Conservation (phyloP, 1,140 invertebrate species). For the Ooceraea biroi region DNA sequence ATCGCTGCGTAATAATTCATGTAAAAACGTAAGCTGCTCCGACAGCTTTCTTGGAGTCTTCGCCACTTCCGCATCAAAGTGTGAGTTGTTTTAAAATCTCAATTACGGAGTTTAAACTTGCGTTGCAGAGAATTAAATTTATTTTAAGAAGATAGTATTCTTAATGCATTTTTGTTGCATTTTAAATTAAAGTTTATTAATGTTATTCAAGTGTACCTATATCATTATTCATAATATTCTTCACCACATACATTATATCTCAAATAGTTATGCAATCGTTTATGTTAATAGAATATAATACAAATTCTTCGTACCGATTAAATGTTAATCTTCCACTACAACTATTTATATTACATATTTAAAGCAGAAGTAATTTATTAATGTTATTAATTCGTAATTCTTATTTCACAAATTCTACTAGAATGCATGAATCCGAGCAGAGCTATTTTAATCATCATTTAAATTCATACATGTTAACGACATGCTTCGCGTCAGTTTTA, state of each 20-base stretch:
- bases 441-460: not conserved
- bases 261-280: too few species aligned
- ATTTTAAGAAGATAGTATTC: not conserved
- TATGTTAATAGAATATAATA: too few species aligned
- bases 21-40: slow-evolving; percentile 42
- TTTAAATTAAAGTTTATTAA: too few species aligned
- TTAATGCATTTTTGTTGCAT: not conserved
- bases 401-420: not conserved
- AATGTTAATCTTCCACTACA: too few species aligned
- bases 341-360: not conserved
- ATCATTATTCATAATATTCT: too few species aligned
- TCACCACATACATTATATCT: too few species aligned
- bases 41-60: slow-evolving; percentile 41
- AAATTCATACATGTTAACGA: slow-evolving; percentile 39
- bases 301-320: too few species aligned
- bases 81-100: not conserved
- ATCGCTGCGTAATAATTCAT: slow-evolving; percentile 60
- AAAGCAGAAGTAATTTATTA: not conserved
- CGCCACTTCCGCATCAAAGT: not conserved
- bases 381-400: not conserved
- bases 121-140: slow-evolving; percentile 1
- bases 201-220: too few species aligned
- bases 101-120: not conserved
- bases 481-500: slow-evolving; percentile 36
- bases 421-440: not conserved